Conservation (phyloP, 1,140 invertebrate species). For the Drosophila triauraria region DNA sequence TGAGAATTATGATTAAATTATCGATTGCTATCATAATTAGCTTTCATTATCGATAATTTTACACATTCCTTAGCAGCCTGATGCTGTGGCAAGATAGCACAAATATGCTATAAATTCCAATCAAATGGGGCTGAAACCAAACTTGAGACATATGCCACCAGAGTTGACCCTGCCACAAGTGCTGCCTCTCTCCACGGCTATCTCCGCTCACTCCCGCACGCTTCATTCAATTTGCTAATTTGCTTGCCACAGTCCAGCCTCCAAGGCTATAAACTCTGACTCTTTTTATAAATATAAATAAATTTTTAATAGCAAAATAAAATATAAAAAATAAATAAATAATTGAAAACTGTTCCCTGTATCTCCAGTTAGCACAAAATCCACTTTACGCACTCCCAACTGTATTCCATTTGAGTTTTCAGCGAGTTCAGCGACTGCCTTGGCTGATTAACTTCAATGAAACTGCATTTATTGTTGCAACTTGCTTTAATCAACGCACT, state of each 20-base stretch:
- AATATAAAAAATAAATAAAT: no score
- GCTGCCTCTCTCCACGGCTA: background rate
- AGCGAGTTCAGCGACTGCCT: conserved; percentile 62
- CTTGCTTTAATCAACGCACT: conserved; percentile 71
- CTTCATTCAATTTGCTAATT: conserved; percentile 71
- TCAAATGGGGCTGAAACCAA: conserved; percentile 52
- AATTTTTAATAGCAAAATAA: no score
- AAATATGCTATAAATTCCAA: conserved; percentile 76
- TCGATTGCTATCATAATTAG: no score
- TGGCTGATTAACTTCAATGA: conserved; percentile 81
- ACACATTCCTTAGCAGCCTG: background rate
- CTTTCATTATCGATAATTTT: no score
- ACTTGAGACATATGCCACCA: conserved; percentile 40
- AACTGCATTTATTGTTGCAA: conserved; percentile 81
- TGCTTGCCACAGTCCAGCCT: conserved; percentile 18
- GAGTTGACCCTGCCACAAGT: conserved; percentile 42
- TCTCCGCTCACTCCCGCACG: conserved; percentile 10
- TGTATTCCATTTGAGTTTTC: conserved; percentile 1
- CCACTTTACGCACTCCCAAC: background rate
- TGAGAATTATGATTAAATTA: background rate
- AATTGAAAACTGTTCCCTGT: no score
- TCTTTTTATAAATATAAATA: background rate
- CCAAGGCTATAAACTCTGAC: background rate
- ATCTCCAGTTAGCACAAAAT: background rate
- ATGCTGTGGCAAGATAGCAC: conserved; percentile 14